Evolutionary conservation across 2,888 invertebrate species (phyloP).

Genomic region (Acholoe squamosa): DNA sequence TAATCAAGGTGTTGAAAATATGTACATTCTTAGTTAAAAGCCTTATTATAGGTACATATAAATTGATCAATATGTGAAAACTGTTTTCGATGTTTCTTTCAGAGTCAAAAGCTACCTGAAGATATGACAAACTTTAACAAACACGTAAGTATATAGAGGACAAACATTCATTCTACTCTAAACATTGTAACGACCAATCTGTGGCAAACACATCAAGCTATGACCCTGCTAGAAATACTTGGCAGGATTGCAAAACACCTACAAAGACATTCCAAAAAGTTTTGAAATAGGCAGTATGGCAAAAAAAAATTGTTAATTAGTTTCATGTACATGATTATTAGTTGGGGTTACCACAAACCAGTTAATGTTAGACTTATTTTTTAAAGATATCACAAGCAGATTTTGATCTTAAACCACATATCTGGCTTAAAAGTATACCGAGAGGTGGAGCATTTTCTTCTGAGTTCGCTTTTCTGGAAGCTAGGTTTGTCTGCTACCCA

Average conservation of each 20-base stretch:
- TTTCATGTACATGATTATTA: background rate
- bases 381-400: background rate
- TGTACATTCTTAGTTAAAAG: background rate
- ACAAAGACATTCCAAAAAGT: no score
- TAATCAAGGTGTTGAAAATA: background rate
- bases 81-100: no score
- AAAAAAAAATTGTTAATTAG: background rate
- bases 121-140: no score
- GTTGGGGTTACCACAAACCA: constrained; percentile 9
- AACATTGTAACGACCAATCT: background rate
- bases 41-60: background rate
- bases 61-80: background rate
- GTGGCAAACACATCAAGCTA: background rate
- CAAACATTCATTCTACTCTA: constrained; percentile 13
- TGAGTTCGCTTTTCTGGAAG: background rate
- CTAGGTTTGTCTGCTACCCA: constrained; percentile 30
- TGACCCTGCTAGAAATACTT: no score
- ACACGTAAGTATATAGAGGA: no score
- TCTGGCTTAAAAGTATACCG: background rate
- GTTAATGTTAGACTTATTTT: constrained; percentile 13
- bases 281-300: background rate
- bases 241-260: no score
- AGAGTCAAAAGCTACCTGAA: no score
- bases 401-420: background rate
- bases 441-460: constrained; percentile 29